These are phyloP conservation scores for Scatophagus argus DNA, from an alignment of 2,113 vertebrate genomes.

Conservation along the genomic window DNA sequence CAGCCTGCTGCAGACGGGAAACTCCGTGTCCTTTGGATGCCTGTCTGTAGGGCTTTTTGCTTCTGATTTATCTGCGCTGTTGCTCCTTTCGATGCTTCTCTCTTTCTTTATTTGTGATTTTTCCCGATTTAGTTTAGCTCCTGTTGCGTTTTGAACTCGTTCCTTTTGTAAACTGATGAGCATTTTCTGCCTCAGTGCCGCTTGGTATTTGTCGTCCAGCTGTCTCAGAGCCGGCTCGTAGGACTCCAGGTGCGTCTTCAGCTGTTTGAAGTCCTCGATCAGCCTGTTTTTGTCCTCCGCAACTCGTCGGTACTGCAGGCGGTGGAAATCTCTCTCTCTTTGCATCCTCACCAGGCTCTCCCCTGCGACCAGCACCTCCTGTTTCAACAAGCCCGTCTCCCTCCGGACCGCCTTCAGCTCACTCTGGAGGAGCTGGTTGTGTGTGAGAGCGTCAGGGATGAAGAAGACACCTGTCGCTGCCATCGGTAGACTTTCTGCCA, in stretches of 20 bases:
- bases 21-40: background rate
- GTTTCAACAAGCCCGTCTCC: conserved; percentile 83
- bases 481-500: background rate
- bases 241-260: conserved; percentile 88
- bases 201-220: conserved; percentile 87
- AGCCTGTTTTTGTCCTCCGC: conserved; percentile 88
- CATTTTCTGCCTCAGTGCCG: conserved; percentile 53
- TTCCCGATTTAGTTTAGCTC: background rate
- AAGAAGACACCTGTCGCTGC: conserved; percentile 55
- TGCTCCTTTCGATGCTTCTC: background rate
- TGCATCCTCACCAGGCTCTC: conserved; percentile 85
- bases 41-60: background rate
- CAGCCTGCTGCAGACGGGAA: conserved; percentile 3
- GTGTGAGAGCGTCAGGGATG: conserved; percentile 84
- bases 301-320: conserved; percentile 84
- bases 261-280: conserved; percentile 84
- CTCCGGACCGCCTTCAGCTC: conserved; percentile 82
- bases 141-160: background rate
- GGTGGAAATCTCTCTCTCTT: conserved; percentile 90
- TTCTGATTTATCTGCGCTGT: background rate
- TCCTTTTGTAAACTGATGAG: conserved; percentile 44
- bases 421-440: conserved; percentile 82
- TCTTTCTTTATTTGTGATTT: background rate
- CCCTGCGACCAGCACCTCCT: conserved; percentile 79
- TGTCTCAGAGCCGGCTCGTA: conserved; percentile 85